Percentiles rank a stretch among this genome's conserved stretches.
Conservation (phyloP, 2,888 invertebrate species). For the Pachymerium ferrugineum region DNA sequence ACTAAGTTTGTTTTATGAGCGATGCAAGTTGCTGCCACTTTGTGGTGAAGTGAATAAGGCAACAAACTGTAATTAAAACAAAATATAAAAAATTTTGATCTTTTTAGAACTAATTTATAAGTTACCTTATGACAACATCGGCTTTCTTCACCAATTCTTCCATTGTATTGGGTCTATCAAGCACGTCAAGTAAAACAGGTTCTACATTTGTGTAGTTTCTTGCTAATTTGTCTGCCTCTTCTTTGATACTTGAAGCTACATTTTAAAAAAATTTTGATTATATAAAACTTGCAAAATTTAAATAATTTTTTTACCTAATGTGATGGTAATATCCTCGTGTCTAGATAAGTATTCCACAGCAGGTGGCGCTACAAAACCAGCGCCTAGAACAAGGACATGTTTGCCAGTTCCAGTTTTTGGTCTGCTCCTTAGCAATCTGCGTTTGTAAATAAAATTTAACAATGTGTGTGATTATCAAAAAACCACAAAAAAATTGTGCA, state of each 20-base stretch:
- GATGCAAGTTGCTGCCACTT: slow-evolving; percentile 79
- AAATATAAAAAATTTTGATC: neutral
- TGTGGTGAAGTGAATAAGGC: slow-evolving; percentile 83
- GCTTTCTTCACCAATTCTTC: slow-evolving; percentile 63
- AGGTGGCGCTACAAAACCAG: slow-evolving; percentile 90
- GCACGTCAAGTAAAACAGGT: slow-evolving; percentile 75
- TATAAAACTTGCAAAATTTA: neutral
- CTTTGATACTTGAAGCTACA: slow-evolving; percentile 71
- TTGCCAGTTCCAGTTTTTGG: slow-evolving; percentile 46
- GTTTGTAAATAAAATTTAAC: too few species aligned
- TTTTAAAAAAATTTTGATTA: neutral
- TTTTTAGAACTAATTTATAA: neutral
- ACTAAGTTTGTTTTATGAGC: slow-evolving; percentile 84
- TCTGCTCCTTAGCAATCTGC: neutral
- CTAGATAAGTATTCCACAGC: slow-evolving; percentile 88
- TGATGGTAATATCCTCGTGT: slow-evolving; percentile 65
- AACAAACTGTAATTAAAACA: slow-evolving; percentile 57
- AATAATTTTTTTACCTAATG: slow-evolving; percentile 58
- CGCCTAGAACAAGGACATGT: slow-evolving; percentile 83
- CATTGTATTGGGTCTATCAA: slow-evolving; percentile 62
- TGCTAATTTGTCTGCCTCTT: slow-evolving; percentile 80
- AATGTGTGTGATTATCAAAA: too few species aligned
- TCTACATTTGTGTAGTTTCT: slow-evolving; percentile 61
- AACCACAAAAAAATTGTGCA: too few species aligned
- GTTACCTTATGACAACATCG: slow-evolving; percentile 52